Evolutionary conservation across 1,140 invertebrate species (phyloP).

Genomic region (Diachasmimorpha longicaudata): DNA sequence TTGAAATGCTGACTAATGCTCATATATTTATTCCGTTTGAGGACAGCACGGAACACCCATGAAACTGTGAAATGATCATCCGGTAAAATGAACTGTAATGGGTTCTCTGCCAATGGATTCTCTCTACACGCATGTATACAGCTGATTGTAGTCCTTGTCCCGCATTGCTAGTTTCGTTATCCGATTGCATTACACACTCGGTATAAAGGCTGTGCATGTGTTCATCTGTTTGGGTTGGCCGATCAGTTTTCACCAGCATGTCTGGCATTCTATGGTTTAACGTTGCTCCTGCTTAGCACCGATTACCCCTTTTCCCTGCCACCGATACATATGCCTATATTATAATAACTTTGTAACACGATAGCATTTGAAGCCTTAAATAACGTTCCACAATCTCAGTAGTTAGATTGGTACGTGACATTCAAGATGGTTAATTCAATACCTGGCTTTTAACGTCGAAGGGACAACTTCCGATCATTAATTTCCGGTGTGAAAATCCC

Average conservation of each 20-base stretch:
- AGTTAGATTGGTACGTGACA: neutral
- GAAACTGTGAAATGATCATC: conserved; percentile 16
- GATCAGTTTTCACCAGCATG: conserved; percentile 7
- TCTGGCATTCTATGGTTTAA: neutral
- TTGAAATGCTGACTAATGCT: neutral
- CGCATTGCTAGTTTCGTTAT: conserved; percentile 3
- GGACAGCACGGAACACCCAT: neutral
- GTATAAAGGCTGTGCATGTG: neutral
- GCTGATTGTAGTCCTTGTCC: conserved; percentile 9
- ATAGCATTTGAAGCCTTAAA: neutral
- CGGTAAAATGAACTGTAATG: conserved; percentile 19
- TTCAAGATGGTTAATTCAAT: neutral
- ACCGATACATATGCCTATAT: neutral
- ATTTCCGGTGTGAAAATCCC: neutral
- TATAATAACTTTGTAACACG: neutral
- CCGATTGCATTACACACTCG: neutral
- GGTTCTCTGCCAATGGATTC: neutral
- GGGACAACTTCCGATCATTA: neutral
- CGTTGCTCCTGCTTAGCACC: neutral
- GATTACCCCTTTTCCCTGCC: neutral
- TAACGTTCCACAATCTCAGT: neutral
- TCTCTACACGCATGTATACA: neutral
- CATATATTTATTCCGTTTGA: neutral
- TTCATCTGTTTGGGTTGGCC: neutral
- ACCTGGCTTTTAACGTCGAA: neutral